phyloP scores from a whole-genome alignment of 2,888 invertebrate species.

The Ligdia adustata region DNA sequence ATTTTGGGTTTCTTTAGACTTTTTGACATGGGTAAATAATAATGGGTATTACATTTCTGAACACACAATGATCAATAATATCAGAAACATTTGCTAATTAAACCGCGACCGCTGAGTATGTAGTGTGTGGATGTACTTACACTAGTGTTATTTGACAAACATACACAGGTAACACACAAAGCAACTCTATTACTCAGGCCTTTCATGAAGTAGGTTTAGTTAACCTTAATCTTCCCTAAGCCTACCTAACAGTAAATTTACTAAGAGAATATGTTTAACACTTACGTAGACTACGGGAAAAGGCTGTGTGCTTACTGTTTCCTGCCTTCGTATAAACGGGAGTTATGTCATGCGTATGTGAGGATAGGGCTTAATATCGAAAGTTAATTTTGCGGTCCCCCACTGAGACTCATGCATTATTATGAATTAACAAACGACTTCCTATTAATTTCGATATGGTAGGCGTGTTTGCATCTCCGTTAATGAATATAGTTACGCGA shows the following conservation, averaged over 20 bases:
- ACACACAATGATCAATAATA: conserved; percentile 9
- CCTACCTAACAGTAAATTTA: conserved; percentile 57
- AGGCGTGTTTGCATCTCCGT: conserved; percentile 5
- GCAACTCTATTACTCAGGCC: conserved; percentile 29
- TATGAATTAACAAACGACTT: conserved; percentile 43
- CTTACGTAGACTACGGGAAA: conserved; percentile 31
- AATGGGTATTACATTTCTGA: too few species aligned
- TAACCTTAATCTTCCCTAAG: conserved; percentile 56
- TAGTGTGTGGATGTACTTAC: background rate
- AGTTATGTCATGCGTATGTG: conserved; percentile 27
- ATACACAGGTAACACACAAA: conserved; percentile 26
- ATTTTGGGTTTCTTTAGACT: too few species aligned
- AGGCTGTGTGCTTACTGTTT: conserved; percentile 16
- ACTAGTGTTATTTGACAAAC: conserved; percentile 27
- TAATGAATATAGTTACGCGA: conserved; percentile 14
- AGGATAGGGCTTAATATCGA: conserved; percentile 43
- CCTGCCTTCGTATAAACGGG: conserved; percentile 16
- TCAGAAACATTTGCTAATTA: conserved; percentile 16
- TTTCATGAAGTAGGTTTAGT: conserved; percentile 41
- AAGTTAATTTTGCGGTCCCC: conserved; percentile 48
- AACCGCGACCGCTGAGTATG: conserved; percentile 17
- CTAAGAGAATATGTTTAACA: conserved; percentile 53
- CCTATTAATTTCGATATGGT: conserved; percentile 20
- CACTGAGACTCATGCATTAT: conserved; percentile 42
- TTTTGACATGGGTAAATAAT: too few species aligned